Percentiles rank a stretch among this genome's conserved stretches.
Conservation (phyloP, 1,140 invertebrate species). For the Drosophila persimilis region DNA sequence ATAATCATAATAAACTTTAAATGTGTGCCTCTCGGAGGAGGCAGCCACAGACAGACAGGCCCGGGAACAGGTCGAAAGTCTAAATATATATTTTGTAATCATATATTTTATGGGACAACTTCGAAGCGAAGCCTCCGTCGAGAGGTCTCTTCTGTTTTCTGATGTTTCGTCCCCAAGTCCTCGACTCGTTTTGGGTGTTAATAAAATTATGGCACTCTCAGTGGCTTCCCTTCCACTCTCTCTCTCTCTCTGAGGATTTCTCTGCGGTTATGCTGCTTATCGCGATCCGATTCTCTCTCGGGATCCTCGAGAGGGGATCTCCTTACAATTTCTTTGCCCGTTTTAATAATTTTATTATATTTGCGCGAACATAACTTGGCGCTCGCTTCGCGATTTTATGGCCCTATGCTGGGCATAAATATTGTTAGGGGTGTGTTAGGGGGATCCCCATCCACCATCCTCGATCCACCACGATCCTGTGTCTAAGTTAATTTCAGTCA, state of each 20-base stretch:
- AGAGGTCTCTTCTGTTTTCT: slow-evolving; percentile 19
- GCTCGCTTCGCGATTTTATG: slow-evolving; percentile 52
- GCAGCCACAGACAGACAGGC: neutral
- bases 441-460: neutral
- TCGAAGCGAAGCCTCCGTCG: too few species aligned
- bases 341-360: slow-evolving; percentile 80
- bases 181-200: slow-evolving; percentile 56
- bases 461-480: slow-evolving; percentile 5
- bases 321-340: slow-evolving; percentile 57
- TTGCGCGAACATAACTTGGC: slow-evolving; percentile 68
- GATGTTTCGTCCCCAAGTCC: slow-evolving; percentile 35
- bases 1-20: slow-evolving; percentile 75
- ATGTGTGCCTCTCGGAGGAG: slow-evolving; percentile 17
- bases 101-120: slow-evolving; percentile 79
- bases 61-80: slow-evolving; percentile 50
- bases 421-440: slow-evolving; percentile 33
- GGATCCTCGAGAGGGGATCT: slow-evolving; percentile 37
- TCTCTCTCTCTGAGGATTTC: slow-evolving; percentile 3
- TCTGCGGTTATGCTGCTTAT: slow-evolving; percentile 35
- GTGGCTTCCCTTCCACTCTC: slow-evolving; percentile 19
- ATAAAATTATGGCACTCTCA: slow-evolving; percentile 70
- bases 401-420: slow-evolving; percentile 56
- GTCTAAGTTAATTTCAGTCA: slow-evolving; percentile 53
- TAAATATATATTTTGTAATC: slow-evolving; percentile 77
- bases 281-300: slow-evolving; percentile 11